Conservation (phyloP, 23 tunicate species). For the Clavelina lepadiformis region DNA sequence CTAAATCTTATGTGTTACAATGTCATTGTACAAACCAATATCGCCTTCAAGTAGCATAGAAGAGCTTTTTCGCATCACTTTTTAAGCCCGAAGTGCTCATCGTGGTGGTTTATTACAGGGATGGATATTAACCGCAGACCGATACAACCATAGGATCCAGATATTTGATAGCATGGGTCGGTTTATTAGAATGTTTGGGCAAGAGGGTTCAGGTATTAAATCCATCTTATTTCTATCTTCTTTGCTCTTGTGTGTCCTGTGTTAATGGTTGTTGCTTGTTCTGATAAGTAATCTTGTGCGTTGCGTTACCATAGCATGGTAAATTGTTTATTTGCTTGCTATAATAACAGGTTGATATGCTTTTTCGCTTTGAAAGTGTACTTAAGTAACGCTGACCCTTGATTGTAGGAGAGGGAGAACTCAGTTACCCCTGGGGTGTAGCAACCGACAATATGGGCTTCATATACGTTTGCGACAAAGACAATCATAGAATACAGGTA, state of each 20-base stretch:
- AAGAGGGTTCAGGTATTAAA: conserved; percentile 69
- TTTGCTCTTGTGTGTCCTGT: too few relatives aligned
- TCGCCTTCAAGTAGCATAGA: too few relatives aligned
- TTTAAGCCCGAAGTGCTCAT: too few relatives aligned
- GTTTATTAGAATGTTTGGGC: conserved; percentile 55
- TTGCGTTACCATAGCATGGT: too few relatives aligned
- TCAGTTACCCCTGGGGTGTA: conserved; percentile 72
- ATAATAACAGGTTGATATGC: too few relatives aligned
- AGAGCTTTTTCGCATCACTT: too few relatives aligned
- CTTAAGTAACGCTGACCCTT: neutral
- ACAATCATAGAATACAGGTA: conserved; percentile 65
- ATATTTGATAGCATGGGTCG: conserved; percentile 60
- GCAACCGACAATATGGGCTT: conserved; percentile 64
- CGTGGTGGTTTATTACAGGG: conserved; percentile 23
- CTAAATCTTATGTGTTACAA: too few relatives aligned
- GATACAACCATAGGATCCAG: conserved; percentile 60
- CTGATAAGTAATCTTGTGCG: too few relatives aligned
- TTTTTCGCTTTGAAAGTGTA: neutral
- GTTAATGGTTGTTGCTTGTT: too few relatives aligned
- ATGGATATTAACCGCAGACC: conserved; percentile 49
- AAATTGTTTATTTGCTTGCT: too few relatives aligned
- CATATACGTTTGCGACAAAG: conserved; percentile 70
- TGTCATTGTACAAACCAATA: too few relatives aligned
- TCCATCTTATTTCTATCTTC: too few relatives aligned
- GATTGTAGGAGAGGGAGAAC: conserved; percentile 45